These are phyloP conservation scores for Lycophotia porphyrea DNA, from an alignment of 2,888 invertebrate species.

Conservation along the genomic window DNA sequence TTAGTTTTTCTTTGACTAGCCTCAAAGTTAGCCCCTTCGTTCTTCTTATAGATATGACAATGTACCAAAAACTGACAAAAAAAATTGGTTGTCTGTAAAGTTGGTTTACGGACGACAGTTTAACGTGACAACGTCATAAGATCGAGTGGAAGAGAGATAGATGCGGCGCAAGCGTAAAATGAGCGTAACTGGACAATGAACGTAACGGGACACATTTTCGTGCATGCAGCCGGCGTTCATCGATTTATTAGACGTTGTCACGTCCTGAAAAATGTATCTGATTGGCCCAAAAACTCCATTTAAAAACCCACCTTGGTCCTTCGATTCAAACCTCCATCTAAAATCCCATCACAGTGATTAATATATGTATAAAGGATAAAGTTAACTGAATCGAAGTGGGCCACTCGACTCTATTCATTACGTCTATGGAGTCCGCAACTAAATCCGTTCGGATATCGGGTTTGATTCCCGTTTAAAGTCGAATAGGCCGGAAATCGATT, in stretches of 20 bases:
- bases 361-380: conserved; percentile 67
- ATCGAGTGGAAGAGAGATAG: too few species aligned
- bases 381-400: conserved; percentile 75
- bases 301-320: not conserved
- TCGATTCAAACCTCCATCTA: conserved; percentile 2
- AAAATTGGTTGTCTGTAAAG: too few species aligned
- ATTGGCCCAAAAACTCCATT: conserved; percentile 9
- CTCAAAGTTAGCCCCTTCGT: not conserved
- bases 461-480: conserved; percentile 90
- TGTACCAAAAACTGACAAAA: not conserved
- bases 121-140: too few species aligned
- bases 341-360: conserved; percentile 60
- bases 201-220: too few species aligned
- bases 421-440: conserved; percentile 85
- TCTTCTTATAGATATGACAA: not conserved
- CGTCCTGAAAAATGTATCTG: too few species aligned
- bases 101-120: too few species aligned
- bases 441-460: conserved; percentile 87
- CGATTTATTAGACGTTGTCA: too few species aligned
- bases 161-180: too few species aligned
- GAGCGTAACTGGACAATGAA: too few species aligned
- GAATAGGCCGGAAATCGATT: conserved; percentile 90
- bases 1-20: not conserved
- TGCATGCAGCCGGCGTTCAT: too few species aligned
- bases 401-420: conserved; percentile 84